These are phyloP conservation scores for Sturnus vulgaris DNA, from an alignment of 2,113 vertebrate genomes.

Conservation along the genomic window DNA sequence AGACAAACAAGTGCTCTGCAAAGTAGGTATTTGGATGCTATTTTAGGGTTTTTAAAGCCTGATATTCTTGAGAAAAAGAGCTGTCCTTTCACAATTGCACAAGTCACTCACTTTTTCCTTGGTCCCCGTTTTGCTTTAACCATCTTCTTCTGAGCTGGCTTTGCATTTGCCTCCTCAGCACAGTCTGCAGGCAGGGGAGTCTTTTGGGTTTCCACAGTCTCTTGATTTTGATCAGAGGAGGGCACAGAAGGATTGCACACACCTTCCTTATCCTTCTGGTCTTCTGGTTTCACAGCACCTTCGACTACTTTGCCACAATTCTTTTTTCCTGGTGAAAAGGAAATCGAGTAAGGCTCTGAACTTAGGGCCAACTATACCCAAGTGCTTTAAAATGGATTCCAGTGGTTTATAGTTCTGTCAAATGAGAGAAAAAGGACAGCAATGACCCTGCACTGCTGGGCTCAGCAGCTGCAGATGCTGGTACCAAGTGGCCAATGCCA, in stretches of 20 bases:
- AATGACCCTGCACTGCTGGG: not conserved
- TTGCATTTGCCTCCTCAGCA: slow-evolving; percentile 42
- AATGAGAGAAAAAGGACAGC: not conserved
- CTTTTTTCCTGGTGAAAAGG: slow-evolving; percentile 65
- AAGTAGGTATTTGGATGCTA: not conserved
- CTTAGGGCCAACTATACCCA: not conserved
- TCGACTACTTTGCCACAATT: slow-evolving; percentile 56
- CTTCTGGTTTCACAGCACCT: slow-evolving; percentile 69
- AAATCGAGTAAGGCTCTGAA: slow-evolving; percentile 1
- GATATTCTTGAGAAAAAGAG: not conserved
- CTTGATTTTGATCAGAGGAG: slow-evolving; percentile 71
- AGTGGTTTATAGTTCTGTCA: not conserved
- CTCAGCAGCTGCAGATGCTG: not conserved
- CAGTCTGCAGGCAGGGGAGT: slow-evolving; percentile 29
- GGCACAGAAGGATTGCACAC: slow-evolving; percentile 54
- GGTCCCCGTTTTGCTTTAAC: slow-evolving; percentile 72
- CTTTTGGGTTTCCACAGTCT: slow-evolving; percentile 62
- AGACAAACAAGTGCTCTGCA: not conserved
- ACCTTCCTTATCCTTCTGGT: slow-evolving; percentile 68
- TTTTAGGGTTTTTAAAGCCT: not conserved
- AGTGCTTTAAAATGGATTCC: not conserved
- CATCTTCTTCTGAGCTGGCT: slow-evolving; percentile 68
- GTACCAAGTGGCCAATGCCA: not conserved
- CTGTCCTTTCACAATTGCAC: not conserved
- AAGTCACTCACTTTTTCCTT: slow-evolving; percentile 78